Percentiles rank a stretch among this genome's conserved stretches.
phyloP scores from a whole-genome alignment of 2,888 invertebrate species.

The Drosophila formosana region DNA sequence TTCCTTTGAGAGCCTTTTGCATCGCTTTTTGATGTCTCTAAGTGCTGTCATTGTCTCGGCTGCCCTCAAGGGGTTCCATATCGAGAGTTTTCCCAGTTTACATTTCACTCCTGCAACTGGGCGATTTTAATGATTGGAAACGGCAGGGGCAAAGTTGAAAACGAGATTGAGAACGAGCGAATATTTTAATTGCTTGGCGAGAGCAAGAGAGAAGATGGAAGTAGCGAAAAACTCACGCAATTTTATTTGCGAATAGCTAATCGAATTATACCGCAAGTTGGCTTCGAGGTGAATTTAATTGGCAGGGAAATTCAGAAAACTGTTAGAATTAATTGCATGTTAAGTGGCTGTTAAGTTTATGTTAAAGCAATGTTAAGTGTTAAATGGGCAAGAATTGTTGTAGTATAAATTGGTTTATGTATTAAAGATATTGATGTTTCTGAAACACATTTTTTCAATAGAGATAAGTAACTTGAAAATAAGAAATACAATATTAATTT shows the following conservation, averaged over 20 bases:
- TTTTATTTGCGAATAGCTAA: slow-evolving; percentile 27
- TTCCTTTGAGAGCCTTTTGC: slow-evolving; percentile 43
- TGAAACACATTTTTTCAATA: too few species aligned
- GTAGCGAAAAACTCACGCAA: slow-evolving; percentile 3
- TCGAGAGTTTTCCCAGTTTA: slow-evolving; percentile 16
- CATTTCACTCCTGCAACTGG: slow-evolving; percentile 23
- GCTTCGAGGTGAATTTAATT: neutral
- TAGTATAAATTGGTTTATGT: too few species aligned
- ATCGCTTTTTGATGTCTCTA: slow-evolving; percentile 69
- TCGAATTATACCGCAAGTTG: slow-evolving; percentile 18
- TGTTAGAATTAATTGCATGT: too few species aligned
- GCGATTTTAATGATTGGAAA: slow-evolving; percentile 38
- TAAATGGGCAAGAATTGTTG: too few species aligned
- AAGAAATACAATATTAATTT: too few species aligned
- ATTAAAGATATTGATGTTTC: too few species aligned
- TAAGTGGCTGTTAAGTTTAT: too few species aligned
- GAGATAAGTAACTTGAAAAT: too few species aligned
- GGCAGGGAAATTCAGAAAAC: neutral
- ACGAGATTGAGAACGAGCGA: neutral
- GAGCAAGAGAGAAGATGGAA: slow-evolving; percentile 1
- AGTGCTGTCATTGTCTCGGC: slow-evolving; percentile 70
- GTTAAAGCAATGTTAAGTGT: too few species aligned
- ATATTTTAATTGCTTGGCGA: slow-evolving; percentile 34
- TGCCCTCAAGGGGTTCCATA: slow-evolving; percentile 56
- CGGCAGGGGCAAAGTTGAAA: neutral